Evolutionary conservation across 2,888 invertebrate species (phyloP), one percentile per base, ranked within the genome.

Genomic region (Ptycholaimellus sp.): DNA sequence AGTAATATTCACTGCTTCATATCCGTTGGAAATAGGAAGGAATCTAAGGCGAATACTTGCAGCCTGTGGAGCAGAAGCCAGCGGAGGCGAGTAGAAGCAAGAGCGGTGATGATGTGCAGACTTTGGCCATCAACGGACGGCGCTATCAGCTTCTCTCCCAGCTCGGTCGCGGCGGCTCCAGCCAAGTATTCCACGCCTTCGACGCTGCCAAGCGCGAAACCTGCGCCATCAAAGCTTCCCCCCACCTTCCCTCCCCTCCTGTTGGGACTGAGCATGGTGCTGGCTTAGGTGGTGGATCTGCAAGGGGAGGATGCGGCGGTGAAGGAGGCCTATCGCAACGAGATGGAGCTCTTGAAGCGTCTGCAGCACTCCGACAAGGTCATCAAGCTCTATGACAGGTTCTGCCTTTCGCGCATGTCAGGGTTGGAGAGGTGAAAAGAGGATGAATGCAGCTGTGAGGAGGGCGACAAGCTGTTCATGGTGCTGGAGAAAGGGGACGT

Each of bases 401-500:
- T 62, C n/a, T n/a, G n/a, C n/a, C n/a, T n/a, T n/a, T n/a, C n/a
- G n/a, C n/a, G n/a, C n/a, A n/a, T n/a, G n/a, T n/a, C n/a, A n/a
- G n/a, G n/a, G 5, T 18, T 13, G 31, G 11, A 29, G 30, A n/a
- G 13, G 25, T 23, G 25, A 23, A 13, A 23, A 23, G 13, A 23
- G 25, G 6, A 6, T 9, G 25, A 9, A 23, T 66, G 2, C 59
- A 82, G 81, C 62, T 76, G 82, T 59, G 60, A 63, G 18, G 68
- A 70, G 42, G 70, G 72, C 40, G 66, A 69, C 46, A 59, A 61
- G 44, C 66, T 93, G 40, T 74, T 74, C 40, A 70, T 90, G 49
- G 76, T 93, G 18, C 70, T 93, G 72, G 93, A 93, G 64, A 74
- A 74, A 56, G 90, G 90, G 1, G 81, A 81, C 52, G 74, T 73